Percentiles rank a stretch among this genome's conserved stretches.
Evolutionary conservation across 2,888 invertebrate species (phyloP).

Genomic region (Acheta domesticus): DNA sequence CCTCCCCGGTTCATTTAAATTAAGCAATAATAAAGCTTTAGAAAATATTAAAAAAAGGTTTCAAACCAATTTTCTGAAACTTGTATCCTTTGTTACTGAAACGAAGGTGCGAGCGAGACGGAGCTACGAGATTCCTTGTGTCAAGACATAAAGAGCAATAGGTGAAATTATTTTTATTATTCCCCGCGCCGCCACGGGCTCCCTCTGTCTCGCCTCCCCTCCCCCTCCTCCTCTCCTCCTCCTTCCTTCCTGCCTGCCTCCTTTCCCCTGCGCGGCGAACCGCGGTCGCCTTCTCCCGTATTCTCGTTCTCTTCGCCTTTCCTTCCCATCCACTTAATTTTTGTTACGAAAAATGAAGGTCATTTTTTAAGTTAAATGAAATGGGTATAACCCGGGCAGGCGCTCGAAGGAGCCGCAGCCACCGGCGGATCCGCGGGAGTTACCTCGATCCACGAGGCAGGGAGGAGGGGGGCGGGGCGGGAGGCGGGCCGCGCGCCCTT

Average conservation of each 20-base stretch:
- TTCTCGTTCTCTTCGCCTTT: constrained; percentile 19
- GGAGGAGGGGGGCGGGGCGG: neutral
- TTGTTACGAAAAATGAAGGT: constrained; percentile 37
- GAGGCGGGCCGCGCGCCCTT: no score
- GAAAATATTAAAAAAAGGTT: constrained; percentile 18
- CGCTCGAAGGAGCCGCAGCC: neutral
- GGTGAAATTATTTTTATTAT: constrained; percentile 18
- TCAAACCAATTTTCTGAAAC: constrained; percentile 33
- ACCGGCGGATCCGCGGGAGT: neutral
- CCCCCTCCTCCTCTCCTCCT: neutral
- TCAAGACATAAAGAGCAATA: constrained; percentile 5
- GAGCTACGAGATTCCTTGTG: neutral
- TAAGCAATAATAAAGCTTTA: constrained; percentile 38
- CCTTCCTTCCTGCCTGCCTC: neutral
- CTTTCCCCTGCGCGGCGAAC: neutral
- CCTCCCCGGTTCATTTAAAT: constrained; percentile 37
- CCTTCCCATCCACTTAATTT: constrained; percentile 38
- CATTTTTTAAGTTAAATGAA: constrained; percentile 39
- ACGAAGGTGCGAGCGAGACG: neutral
- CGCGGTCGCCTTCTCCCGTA: constrained; percentile 1
- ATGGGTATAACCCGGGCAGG: constrained; percentile 25
- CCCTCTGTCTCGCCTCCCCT: neutral
- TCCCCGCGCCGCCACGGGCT: neutral
- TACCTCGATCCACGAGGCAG: constrained; percentile 7
- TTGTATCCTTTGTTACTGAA: constrained; percentile 21